A percentile compares a stretch with the other conserved stretches of the same genome.
These are phyloP conservation scores for Eulemur albifrons DNA, from an alignment of 2,797 vertebrate genomes.

Conservation along the genomic window DNA sequence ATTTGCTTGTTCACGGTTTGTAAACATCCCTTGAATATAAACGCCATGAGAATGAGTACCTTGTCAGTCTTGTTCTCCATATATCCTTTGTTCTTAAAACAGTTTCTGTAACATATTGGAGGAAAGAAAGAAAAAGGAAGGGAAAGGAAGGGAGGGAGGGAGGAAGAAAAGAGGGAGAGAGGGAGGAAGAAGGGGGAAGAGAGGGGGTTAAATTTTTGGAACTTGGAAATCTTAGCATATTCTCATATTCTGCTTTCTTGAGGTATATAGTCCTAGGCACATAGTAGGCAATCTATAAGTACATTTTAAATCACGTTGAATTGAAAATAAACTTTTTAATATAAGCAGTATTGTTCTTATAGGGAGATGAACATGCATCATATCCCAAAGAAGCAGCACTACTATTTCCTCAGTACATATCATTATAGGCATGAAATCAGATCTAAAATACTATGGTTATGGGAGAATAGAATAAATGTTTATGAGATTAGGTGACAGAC, in stretches of 20 bases:
- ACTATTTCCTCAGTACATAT: not conserved
- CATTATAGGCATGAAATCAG: not conserved
- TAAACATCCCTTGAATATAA: not conserved
- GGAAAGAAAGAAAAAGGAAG: not conserved
- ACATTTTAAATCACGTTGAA: not conserved
- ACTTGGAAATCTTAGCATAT: not conserved
- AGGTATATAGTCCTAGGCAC: not conserved
- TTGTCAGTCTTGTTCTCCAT: not conserved
- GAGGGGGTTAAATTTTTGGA: not conserved
- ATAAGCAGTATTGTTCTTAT: not conserved
- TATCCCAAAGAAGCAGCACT: not conserved
- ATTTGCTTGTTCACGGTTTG: not conserved
- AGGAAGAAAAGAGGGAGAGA: not conserved
- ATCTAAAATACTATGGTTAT: slow-evolving; percentile 4
- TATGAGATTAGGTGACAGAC: not conserved
- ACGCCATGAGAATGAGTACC: not conserved
- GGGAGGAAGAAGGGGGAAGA: not conserved
- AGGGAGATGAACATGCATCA: not conserved
- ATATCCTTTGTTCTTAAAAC: not conserved
- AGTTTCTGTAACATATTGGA: not conserved
- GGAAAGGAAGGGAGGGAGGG: not conserved
- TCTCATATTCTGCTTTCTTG: not conserved
- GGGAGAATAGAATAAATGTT: not conserved
- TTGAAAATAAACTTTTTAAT: slow-evolving; percentile 3
- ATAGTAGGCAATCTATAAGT: not conserved